Base-by-base conservation (phyloP, 2,113 vertebrate species). In the Trachemys scripta region DNA sequence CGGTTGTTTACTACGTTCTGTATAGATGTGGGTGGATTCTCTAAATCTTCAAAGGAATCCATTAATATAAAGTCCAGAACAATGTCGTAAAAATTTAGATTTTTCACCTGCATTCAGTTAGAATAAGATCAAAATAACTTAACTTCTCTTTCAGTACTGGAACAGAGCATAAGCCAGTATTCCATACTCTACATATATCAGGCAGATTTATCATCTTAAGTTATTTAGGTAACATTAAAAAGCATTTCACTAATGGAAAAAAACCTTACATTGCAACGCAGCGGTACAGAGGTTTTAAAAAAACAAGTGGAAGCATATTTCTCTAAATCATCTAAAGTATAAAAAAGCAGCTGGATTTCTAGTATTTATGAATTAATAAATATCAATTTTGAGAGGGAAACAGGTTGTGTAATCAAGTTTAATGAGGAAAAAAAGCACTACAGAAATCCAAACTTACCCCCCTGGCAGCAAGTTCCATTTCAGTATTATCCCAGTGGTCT, bases 41-140 rank as follows among this genome's bases (percentile, higher is more conserved):
- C 99, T 96, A 99, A 98, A 98, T 99, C 99, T 98, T 99, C 99
- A 94, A 99, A 99, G 1, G 99, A 99, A 97, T 99, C 99, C 99
- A 99, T 99, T 82, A 99, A 98, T 98, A 99, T 99, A 94, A 99
- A 99, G 98, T 99, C 99, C 98, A 99, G 98, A 94, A 99, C 99
- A 13, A 99, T 98, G 95, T 99, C 99, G 92, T 99, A 99, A 98
- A 99, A 99, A 98, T 99, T 99, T 56, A 99, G 85, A 96, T 99
- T 98, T 97, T 98, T 99, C 82, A 99, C 99, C 99, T 99, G 76
- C 31, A 95, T 93, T 89, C 97, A 96, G 97, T 87, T 59, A 97
- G 80, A 98, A 91, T 65, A 93, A 2, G 31, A 92, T 49, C 42
- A 92, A 94, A 97, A 89, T 91, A 88, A 98, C 62, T 91, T 17